Conservation (phyloP, 1,140 invertebrate genomes). For the Dryas iulia region DNA sequence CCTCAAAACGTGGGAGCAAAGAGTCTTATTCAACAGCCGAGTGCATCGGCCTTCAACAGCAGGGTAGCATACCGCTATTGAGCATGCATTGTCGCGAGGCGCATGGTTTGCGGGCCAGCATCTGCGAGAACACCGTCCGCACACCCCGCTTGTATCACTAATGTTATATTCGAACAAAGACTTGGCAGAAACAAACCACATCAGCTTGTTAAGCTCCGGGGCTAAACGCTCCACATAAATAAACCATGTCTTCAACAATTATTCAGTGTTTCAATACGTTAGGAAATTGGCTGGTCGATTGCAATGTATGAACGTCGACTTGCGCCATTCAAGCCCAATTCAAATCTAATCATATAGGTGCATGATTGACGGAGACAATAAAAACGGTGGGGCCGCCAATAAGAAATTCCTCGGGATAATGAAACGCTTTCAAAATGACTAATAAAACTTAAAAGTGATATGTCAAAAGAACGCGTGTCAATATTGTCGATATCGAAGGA, state of each 20-base stretch:
- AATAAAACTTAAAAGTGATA: background rate
- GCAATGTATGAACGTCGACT: conserved; percentile 45
- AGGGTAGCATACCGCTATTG: conserved; percentile 70
- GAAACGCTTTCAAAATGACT: conserved; percentile 40
- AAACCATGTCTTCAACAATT: conserved; percentile 75
- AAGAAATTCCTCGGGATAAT: conserved; percentile 59
- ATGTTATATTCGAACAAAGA: conserved; percentile 73
- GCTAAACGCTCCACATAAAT: conserved; percentile 70
- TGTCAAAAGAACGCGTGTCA: background rate
- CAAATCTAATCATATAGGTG: conserved; percentile 34
- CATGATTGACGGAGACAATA: conserved; percentile 54
- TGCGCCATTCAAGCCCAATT: conserved; percentile 30
- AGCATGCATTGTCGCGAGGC: conserved; percentile 61
- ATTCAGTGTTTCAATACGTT: conserved; percentile 62
- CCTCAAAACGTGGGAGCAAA: conserved; percentile 49
- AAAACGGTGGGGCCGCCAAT: conserved; percentile 45
- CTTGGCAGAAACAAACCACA: conserved; percentile 55
- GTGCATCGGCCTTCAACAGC: conserved; percentile 68
- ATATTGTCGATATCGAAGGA: background rate
- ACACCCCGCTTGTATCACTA: conserved; percentile 67
- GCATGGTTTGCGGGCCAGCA: conserved; percentile 58
- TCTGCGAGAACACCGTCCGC: conserved; percentile 58
- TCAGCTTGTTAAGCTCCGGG: conserved; percentile 57
- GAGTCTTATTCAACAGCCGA: conserved; percentile 60
- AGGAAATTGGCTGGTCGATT: conserved; percentile 55